Base-by-base conservation (phyloP, 2,888 invertebrate species). In the Nomada ruficornis region DNA sequence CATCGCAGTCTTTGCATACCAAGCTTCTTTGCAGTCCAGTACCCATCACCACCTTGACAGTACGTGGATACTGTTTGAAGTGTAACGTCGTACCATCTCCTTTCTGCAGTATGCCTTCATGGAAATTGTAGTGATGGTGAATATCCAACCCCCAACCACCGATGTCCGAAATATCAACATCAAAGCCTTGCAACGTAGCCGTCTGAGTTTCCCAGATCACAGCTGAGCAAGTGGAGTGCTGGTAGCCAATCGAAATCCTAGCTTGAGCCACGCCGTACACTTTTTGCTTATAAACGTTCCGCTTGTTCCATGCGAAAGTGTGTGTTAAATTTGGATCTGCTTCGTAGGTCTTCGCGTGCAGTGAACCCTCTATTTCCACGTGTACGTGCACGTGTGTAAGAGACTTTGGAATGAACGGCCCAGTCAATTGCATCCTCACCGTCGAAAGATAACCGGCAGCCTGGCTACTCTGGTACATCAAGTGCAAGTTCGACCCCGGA, bases 141-240 rank as follows among this genome's bases (percentile, higher is more conserved):
- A 99, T 98, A 93, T 99, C 98, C 73, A 99, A 95, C 69, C 99
- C 98, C 99, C 99, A 99, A 64, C 98, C 98, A 0, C 99, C 99
- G 73, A 99, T 97, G 93, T 99, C 98, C 0, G 99, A 98, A 85
- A 99, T 98, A 91, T 98, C 98, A 68, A 99, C 98, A 94, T 99
- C 99, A 94, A 98, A 98, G 29, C 99, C 99, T 94, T 98, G 98
- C 89, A 99, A 94, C 54, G 97, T 98, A 2, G 98, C 98, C 0
- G 98, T 98, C 94, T 98, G 98, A 2, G 98, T 98, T 89, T 98
- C 98, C 99, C 99, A 99, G 54, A 99, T 97, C 18, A 98, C 96
- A 79, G 97, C 95, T 57, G 95, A 95, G 94, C 99, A 99, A 11
- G 96, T 96, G 18, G 96, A 96, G 93, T 99, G 98, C 94, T 99